Evolutionary conservation across 2,888 invertebrate species (phyloP), one percentile per base, ranked within the genome.

Genomic region (Leucoma salicis): DNA sequence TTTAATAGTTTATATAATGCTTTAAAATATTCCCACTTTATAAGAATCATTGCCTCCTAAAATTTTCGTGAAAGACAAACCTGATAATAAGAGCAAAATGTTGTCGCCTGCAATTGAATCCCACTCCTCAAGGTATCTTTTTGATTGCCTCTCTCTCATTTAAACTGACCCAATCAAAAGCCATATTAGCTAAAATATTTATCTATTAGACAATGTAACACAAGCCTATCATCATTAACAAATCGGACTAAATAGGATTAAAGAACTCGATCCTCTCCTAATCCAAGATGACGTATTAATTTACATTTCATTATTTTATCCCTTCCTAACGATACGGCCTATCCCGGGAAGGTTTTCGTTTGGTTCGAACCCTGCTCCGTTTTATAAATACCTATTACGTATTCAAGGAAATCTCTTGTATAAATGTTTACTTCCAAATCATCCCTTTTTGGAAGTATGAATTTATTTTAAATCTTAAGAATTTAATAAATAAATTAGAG

Each of bases 201-300:
- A 27, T 28, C 48, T 40, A 16, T 42, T 39, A 45, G 43, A 53
- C 53, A 36, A 49, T 55, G 50, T 57, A 57, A 61, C 45, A 52
- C 49, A 57, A 53, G 54, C 55, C 53, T 63, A 67, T 69, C 65
- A 58, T 66, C 69, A 69, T 64, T 68, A 66, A 67, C 64, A 69
- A 69, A 63, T 64, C 65, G 51, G 56, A 45, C 53, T 45, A 67
- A 66, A 71, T 71, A 66, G 71, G 73, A 71, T 77, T 78, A 74
- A 66, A 66, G 59, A 64, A 66, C 63, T 64, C 63, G 64, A 73
- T 66, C 73, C 68, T 54, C 56, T 53, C 53, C 55, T 63, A 67
- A 70, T 74, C 74, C 68, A 62, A 69, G 71, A 74, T 72, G 74
- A 74, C 69, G 74, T 77, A 76, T 80, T 78, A 76, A 77, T 78